Evolutionary conservation across 2,888 invertebrate species (phyloP), one percentile per base, ranked within the genome.

Genomic region (Cryptus armator): DNA sequence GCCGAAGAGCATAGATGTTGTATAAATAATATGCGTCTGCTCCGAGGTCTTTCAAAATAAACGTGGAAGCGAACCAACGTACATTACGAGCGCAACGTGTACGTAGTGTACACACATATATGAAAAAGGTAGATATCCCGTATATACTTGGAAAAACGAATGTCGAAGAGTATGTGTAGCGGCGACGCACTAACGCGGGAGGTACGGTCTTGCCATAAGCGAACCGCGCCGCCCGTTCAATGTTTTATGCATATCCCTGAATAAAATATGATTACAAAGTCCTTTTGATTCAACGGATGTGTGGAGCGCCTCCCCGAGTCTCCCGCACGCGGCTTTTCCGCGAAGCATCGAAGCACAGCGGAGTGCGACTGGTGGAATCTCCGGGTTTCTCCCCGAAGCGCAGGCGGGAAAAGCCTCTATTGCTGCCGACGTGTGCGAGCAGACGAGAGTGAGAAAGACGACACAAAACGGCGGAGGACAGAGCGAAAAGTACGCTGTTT

Each of bases 191-290:
- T 37, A 37, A 48, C 10, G 37, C 44, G 16, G 29, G 16, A 48
- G 16, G 37, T 56, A 44, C 59, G 75, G 48, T 19, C 24, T 62
- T 75, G 84, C 87, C 85, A 85, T 86, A 81, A 72, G 77, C 83
- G 85, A 86, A 87, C 80, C 77, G 37, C 37, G 37, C 37, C 84
- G 79, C 83, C 86, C 79, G 87, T 84, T 86, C 85, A 85, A 90
- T 90, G 90, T 90, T 91, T 90, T 90, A 91, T 91, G 90, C 89
- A 90, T 91, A 90, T 88, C 88, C 83, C 88, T 91, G 90, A 91
- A 91, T 90, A 90, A 90, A 90, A 91, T 90, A 90, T 90, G 88
- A 90, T 90, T 90, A 90, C 90, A 88, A 88, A 89, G 90, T 89
- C 87, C 89, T 90, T 91, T 91, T 91, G 90, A 89, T 90, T 90